phyloP scores from a whole-genome alignment of 2,888 invertebrate genomes.

The Torymus auratus region DNA sequence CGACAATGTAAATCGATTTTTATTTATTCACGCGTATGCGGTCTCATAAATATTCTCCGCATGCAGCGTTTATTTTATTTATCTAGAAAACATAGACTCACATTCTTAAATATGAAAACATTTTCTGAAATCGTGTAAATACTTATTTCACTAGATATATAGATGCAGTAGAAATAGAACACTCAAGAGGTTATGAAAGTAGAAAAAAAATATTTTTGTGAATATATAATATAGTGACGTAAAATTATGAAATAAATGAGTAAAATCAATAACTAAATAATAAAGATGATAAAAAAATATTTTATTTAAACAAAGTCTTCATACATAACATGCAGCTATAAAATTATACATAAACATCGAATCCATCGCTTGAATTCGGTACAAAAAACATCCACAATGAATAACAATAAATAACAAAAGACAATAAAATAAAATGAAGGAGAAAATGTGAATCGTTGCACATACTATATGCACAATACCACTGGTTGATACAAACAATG shows the following conservation, averaged over 20 bases:
- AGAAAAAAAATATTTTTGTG: neutral
- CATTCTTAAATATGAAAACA: neutral
- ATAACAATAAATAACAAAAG: constrained; percentile 3
- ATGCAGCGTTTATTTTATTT: neutral
- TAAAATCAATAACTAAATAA: neutral
- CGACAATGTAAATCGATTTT: neutral
- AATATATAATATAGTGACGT: neutral
- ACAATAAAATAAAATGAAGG: constrained; percentile 1
- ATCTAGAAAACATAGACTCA: neutral
- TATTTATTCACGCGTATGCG: constrained; percentile 3
- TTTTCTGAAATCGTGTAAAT: no score
- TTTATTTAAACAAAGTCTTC: constrained; percentile 17
- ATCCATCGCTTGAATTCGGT: no score
- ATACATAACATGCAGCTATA: constrained; percentile 11
- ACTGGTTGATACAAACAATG: constrained; percentile 49
- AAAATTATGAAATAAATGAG: neutral
- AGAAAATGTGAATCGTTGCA: constrained; percentile 9
- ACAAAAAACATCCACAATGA: neutral
- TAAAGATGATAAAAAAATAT: neutral
- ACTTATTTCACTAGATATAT: neutral
- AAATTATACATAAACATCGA: neutral
- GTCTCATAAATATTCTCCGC: constrained; percentile 36
- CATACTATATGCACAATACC: constrained; percentile 18
- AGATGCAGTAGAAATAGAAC: constrained; percentile 14
- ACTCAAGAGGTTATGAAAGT: neutral